Percentiles rank a stretch among this genome's conserved stretches.
Evolutionary conservation across 2,797 vertebrate genomes (phyloP).

Genomic region (Rhadinocentrus ornatus): DNA sequence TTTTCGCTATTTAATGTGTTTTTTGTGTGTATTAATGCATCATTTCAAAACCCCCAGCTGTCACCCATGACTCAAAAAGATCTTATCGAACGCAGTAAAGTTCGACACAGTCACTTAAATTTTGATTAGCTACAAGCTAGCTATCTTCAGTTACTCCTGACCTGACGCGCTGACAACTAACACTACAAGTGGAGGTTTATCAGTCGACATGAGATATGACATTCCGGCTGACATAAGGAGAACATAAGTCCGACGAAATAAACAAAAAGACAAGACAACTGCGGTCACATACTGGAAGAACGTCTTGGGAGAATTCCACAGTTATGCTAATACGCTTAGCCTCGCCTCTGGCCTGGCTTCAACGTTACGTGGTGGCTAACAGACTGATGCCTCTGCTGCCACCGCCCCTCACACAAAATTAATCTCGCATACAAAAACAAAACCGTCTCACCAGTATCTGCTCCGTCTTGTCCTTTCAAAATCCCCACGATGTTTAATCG

Average conservation of each 20-base stretch:
- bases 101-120: background rate
- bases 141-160: conserved; percentile 17
- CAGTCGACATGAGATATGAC: background rate
- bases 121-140: conserved; percentile 57
- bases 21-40: background rate
- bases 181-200: background rate
- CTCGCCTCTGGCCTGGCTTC: conserved; percentile 64
- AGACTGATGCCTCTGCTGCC: conserved; percentile 67
- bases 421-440: background rate
- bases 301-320: conserved; percentile 1
- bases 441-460: conserved; percentile 71
- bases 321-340: conserved; percentile 52
- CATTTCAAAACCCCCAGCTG: accelerated
- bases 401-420: conserved; percentile 76
- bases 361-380: conserved; percentile 44
- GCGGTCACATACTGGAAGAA: background rate
- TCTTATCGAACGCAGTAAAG: accelerated
- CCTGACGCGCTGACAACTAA: conserved; percentile 6
- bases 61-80: background rate
- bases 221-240: background rate
- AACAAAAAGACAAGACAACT: background rate
- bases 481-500: conserved; percentile 49
- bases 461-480: conserved; percentile 66
- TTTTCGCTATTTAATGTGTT: too few relatives aligned
- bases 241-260: accelerated